These are phyloP conservation scores for Nematostella vectensis DNA, from an alignment of 92 coral and sea anemone species.

Conservation along the genomic window DNA sequence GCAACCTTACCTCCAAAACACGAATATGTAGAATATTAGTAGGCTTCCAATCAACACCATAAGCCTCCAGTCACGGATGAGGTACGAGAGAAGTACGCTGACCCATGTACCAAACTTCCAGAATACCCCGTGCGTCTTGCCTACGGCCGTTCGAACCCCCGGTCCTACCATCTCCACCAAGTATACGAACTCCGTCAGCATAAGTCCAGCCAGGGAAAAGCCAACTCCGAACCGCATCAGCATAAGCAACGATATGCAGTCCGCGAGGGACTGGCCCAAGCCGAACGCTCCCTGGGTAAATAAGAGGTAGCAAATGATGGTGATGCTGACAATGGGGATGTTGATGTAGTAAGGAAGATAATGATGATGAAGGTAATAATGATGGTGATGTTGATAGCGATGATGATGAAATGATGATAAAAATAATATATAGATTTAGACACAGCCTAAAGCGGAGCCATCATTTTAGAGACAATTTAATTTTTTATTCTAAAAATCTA, in stretches of 20 bases:
- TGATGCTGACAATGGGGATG: too few relatives aligned
- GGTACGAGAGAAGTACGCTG: slow-evolving; percentile 15
- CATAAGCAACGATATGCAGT: slow-evolving; percentile 32
- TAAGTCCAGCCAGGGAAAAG: slow-evolving; percentile 21
- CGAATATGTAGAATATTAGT: slow-evolving; percentile 14
- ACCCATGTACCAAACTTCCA: slow-evolving; percentile 27
- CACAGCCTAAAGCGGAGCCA: too few relatives aligned
- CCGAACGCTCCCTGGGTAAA: slow-evolving; percentile 13
- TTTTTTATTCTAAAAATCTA: too few relatives aligned
- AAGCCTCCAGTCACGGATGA: slow-evolving; percentile 26
- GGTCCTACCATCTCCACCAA: slow-evolving; percentile 34
- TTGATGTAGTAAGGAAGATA: too few relatives aligned
- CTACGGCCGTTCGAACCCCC: slow-evolving; percentile 23
- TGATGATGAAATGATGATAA: too few relatives aligned
- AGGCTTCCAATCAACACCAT: slow-evolving; percentile 20
- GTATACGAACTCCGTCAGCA: slow-evolving; percentile 34
- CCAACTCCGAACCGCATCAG: slow-evolving; percentile 31
- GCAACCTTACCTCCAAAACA: slow-evolving; percentile 25
- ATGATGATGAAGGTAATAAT: too few relatives aligned
- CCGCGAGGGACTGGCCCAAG: slow-evolving; percentile 16
- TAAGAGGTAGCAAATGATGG: not conserved
- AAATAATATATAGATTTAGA: too few relatives aligned
- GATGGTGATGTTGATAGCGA: too few relatives aligned
- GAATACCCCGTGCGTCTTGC: slow-evolving; percentile 28
- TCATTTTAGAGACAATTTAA: too few relatives aligned